Conservation (phyloP, 2,113 vertebrate genomes). For the Trematomus loennbergii region DNA sequence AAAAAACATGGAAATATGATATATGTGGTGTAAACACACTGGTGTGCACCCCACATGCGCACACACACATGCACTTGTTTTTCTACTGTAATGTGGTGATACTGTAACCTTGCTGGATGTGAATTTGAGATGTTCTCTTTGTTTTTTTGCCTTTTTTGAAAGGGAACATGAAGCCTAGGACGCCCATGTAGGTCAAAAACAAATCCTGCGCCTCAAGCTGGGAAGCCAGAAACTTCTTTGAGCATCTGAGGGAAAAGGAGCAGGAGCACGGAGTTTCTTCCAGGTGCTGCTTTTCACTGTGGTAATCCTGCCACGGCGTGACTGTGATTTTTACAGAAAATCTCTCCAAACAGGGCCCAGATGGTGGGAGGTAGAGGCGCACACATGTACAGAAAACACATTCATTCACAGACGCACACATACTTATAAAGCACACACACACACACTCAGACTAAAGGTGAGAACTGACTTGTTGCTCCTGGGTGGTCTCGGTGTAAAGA, state of each 20-base stretch:
- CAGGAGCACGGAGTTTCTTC: constrained; percentile 72
- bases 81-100: constrained; percentile 54
- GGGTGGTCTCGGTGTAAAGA: constrained; percentile 79
- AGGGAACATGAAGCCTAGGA: constrained; percentile 67
- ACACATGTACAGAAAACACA: constrained; percentile 39
- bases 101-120: constrained; percentile 60
- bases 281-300: constrained; percentile 79
- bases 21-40: constrained; percentile 40
- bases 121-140: constrained; percentile 64
- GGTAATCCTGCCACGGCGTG: constrained; percentile 79
- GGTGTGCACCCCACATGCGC: constrained; percentile 6
- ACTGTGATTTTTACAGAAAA: constrained; percentile 80
- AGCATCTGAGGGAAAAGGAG: constrained; percentile 71
- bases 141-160: constrained; percentile 50
- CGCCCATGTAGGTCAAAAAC: constrained; percentile 80
- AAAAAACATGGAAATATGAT: constrained; percentile 49
- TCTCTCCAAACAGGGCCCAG: constrained; percentile 76
- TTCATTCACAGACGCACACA: constrained; percentile 34
- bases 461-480: constrained; percentile 71
- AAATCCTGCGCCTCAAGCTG: constrained; percentile 78
- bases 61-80: constrained; percentile 34
- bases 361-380: constrained; percentile 70
- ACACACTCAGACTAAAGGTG: constrained; percentile 64
- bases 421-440: constrained; percentile 44
- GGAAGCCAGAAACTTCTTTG: constrained; percentile 76